phyloP scores from a whole-genome alignment of 2,888 invertebrate species.

The Drosophila conformis region DNA sequence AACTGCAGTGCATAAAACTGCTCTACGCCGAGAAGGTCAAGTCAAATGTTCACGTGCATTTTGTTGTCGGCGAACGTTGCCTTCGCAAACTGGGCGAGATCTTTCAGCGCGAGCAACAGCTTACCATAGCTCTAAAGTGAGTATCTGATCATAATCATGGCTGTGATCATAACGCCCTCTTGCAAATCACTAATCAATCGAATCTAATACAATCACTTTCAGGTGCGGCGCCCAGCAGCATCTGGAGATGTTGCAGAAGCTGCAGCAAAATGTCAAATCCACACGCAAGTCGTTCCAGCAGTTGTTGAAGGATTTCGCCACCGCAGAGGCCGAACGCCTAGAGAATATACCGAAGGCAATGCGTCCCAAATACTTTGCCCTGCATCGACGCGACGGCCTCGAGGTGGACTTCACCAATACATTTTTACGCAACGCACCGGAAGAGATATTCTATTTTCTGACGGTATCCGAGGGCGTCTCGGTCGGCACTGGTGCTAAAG shows the following conservation, averaged over 20 bases:
- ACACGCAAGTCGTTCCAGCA: conserved; percentile 88
- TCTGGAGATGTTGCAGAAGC: conserved; percentile 90
- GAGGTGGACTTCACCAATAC: conserved; percentile 91
- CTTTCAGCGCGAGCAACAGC: conserved; percentile 88
- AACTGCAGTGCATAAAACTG: conserved; percentile 89
- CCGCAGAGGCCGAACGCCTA: conserved; percentile 88
- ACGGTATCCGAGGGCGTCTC: conserved; percentile 88
- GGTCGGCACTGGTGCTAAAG: conserved; percentile 86
- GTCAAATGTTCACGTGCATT: conserved; percentile 88
- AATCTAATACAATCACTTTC: conserved; percentile 3
- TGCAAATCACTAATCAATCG: not conserved
- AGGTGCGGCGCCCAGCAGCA: conserved; percentile 91
- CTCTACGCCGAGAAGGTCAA: conserved; percentile 90
- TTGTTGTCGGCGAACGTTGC: conserved; percentile 91
- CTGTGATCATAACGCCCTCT: not conserved
- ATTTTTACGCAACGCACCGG: conserved; percentile 88
- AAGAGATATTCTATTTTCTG: conserved; percentile 88
- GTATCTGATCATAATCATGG: conserved; percentile 59
- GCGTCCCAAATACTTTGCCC: conserved; percentile 87
- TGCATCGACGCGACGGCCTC: conserved; percentile 89
- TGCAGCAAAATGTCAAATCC: conserved; percentile 89
- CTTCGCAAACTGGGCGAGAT: conserved; percentile 87
- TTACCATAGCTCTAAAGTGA: conserved; percentile 91
- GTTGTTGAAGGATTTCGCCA: conserved; percentile 89
- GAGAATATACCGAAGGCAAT: conserved; percentile 85